These are phyloP conservation scores for Falco punctatus DNA, from an alignment of 2,113 vertebrate species.

Conservation along the genomic window DNA sequence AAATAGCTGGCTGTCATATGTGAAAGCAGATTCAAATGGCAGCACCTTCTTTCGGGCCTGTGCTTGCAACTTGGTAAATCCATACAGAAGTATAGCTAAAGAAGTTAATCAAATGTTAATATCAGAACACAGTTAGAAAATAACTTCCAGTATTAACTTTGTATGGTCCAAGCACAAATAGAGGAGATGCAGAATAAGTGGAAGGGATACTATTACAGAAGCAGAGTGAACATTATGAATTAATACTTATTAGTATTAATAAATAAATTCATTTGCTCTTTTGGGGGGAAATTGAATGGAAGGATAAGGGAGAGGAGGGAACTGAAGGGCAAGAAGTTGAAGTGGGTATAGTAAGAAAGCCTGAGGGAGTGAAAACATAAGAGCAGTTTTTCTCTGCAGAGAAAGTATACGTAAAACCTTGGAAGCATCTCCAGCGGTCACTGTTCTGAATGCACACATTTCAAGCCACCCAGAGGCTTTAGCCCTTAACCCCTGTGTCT, in stretches of 20 bases:
- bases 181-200: background rate
- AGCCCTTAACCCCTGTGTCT: background rate
- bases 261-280: background rate
- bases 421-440: background rate
- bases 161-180: background rate
- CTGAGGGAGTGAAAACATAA: background rate
- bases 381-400: background rate
- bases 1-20: background rate
- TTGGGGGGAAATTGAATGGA: background rate
- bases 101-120: background rate
- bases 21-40: background rate
- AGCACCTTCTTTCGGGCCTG: background rate
- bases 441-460: background rate
- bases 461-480: background rate
- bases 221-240: background rate
- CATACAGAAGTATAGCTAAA: background rate
- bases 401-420: background rate
- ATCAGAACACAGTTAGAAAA: background rate
- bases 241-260: background rate
- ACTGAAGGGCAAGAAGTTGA: background rate
- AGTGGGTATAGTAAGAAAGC: background rate
- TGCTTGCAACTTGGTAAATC: background rate
- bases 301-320: background rate
- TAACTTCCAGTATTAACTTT: background rate
- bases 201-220: background rate